Evolutionary conservation across 2,797 vertebrate genomes (phyloP), one percentile per base, ranked within the genome.

Genomic region (Enteromius thamalakanensis): DNA sequence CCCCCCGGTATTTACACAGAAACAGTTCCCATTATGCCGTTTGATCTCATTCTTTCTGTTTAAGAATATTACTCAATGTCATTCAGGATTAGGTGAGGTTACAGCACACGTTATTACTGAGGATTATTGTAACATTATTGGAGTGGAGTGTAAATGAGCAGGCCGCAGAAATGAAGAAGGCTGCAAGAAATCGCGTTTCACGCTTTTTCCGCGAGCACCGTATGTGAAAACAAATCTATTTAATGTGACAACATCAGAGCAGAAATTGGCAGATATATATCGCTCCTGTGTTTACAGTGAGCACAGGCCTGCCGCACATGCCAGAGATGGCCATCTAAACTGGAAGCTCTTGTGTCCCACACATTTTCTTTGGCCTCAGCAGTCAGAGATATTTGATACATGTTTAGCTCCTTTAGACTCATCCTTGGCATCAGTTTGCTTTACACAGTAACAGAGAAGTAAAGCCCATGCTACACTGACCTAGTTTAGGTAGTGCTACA

Each of bases 321-420:
- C 69, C 80, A 82, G 81, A 82, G 60, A 82, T 68, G 72, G 49
- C 19, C 49, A 78, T 78, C 67, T 83, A 62, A 83, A 71, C 65
- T 26, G 67, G 62, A 65, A 76, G 74, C 71, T 76, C 80, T 34
- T 32, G 62, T 76, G 65, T 68, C 23, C 37, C 37, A n/a, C 74
- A 77, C 74, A 60, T 83, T 83, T 70, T 62, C 37, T 70, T 83
- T 83, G 75, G 81, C 81, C 42, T 77, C 19, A 77, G 75, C 51
- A 70, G 49, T 83, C 72, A 23, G 37, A 40, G 80, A 77, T 83
- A 77, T 62, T 60, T 77, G 51, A 83, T 58, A 72, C 23, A 58
- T 60, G 37, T 81, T 72, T 81, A 58, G 75, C 19, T 76, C 37
- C 49, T 55, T 70, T 51, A 49, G 51, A 77, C 65, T 77, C 74